A percentile compares a stretch with the other conserved stretches of the same genome.
These are phyloP conservation scores for Paramormyrops kingsleyae DNA, from an alignment of 2,113 vertebrate genomes.

Conservation along the genomic window DNA sequence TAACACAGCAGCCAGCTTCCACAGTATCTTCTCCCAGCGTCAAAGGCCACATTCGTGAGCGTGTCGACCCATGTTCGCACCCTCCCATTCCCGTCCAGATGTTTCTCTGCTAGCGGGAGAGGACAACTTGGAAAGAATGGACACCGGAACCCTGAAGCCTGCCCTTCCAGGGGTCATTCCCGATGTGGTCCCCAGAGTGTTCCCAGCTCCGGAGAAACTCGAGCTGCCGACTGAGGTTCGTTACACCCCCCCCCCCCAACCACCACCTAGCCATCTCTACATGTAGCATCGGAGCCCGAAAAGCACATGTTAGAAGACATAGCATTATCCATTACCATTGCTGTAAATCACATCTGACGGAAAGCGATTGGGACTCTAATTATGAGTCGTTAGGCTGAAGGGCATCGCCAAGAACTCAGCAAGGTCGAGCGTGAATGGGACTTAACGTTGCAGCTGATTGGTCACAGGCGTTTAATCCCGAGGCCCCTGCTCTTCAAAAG, in stretches of 20 bases:
- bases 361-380: not conserved
- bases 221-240: slow-evolving; percentile 52
- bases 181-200: slow-evolving; percentile 30
- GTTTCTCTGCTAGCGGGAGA: slow-evolving; percentile 35
- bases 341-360: not conserved
- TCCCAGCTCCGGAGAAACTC: slow-evolving; percentile 33
- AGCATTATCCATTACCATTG: not conserved
- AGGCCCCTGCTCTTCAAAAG: not conserved
- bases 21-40: not conserved
- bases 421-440: not conserved
- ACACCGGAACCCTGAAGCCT: slow-evolving; percentile 54
- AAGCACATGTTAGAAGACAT: not conserved
- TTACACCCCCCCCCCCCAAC: not conserved
- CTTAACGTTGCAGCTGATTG: not conserved
- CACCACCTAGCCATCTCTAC: not conserved
- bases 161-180: slow-evolving; percentile 59
- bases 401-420: not conserved
- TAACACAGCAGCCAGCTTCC: not conserved
- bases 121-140: slow-evolving; percentile 54
- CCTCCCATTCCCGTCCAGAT: slow-evolving; percentile 42
- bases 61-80: not conserved
- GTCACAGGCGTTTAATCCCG: not conserved
- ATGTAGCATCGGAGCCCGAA: not conserved
- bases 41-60: not conserved
- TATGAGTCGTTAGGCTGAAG: not conserved